Conservation (phyloP, 2,113 vertebrate genomes). For the Xenus cinereus region DNA sequence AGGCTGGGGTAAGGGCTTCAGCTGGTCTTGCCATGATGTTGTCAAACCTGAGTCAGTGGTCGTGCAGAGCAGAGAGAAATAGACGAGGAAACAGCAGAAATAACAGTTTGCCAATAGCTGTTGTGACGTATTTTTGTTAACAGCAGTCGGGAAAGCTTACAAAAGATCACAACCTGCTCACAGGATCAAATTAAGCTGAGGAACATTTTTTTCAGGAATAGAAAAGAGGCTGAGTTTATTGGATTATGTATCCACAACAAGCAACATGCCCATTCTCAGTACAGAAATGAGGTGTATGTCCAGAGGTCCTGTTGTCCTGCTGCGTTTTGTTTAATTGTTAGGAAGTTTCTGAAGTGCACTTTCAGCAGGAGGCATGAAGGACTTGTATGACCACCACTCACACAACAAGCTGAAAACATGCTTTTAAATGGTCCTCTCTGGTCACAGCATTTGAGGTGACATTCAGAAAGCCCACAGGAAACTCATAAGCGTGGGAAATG, state of each 20-base stretch:
- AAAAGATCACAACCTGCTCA: background rate
- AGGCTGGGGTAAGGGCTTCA: background rate
- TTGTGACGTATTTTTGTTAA: background rate
- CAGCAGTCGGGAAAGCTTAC: background rate
- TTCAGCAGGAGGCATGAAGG: background rate
- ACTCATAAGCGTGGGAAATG: background rate
- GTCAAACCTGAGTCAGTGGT: background rate
- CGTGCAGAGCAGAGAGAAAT: background rate
- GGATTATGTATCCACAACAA: background rate
- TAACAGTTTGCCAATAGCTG: background rate
- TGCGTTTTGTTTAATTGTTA: background rate
- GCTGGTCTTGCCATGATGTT: background rate
- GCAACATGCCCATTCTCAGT: background rate
- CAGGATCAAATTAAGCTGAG: background rate
- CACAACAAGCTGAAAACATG: rapidly evolving
- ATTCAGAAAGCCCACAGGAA: background rate
- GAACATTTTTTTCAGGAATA: background rate
- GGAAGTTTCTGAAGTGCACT: background rate
- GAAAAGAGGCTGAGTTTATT: background rate
- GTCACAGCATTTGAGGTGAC: background rate
- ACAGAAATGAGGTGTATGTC: background rate
- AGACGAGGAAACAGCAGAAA: background rate
- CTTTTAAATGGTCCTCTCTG: background rate
- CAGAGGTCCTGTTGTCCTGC: background rate
- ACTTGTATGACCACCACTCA: background rate